Percentiles rank a stretch among this genome's conserved stretches.
Conservation (phyloP, 1,140 invertebrate genomes). For the Cydia pomonella region DNA sequence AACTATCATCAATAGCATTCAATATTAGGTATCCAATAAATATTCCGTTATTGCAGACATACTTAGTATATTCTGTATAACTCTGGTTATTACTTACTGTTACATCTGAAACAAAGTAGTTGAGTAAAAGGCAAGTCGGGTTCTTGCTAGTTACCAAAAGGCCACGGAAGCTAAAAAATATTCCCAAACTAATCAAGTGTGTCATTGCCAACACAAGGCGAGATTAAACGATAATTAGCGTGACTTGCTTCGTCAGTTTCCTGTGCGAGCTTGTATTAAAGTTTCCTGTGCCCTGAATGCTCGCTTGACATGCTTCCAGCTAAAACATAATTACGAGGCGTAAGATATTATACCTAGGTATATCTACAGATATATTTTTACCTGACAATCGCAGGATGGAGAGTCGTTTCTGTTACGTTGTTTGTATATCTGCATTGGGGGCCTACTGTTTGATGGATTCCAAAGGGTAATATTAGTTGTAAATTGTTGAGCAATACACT, state of each 20-base stretch:
- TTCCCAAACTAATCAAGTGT: conserved; percentile 44
- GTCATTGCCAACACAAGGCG: conserved; percentile 45
- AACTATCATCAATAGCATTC: neutral
- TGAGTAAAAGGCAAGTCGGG: neutral
- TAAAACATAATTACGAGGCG: neutral
- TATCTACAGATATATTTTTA: too few relatives aligned
- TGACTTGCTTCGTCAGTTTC: conserved; percentile 51
- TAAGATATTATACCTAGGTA: neutral
- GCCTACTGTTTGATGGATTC: too few relatives aligned
- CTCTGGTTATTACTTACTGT: neutral
- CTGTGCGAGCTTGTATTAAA: conserved; percentile 56
- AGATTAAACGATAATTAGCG: conserved; percentile 51
- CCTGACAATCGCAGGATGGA: too few relatives aligned
- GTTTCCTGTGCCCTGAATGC: conserved; percentile 46
- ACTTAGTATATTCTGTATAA: neutral
- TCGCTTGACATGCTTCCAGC: conserved; percentile 12
- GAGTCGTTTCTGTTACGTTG: too few relatives aligned
- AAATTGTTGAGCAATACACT: too few relatives aligned
- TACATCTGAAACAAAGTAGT: neutral
- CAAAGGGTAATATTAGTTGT: too few relatives aligned
- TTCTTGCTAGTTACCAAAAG: neutral
- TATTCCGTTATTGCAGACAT: neutral
- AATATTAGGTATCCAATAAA: neutral
- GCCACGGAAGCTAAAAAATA: conserved; percentile 1
- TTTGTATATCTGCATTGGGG: too few relatives aligned